phyloP scores from a whole-genome alignment of 2,797 vertebrate genomes.

The Rhodeus uyekii region DNA sequence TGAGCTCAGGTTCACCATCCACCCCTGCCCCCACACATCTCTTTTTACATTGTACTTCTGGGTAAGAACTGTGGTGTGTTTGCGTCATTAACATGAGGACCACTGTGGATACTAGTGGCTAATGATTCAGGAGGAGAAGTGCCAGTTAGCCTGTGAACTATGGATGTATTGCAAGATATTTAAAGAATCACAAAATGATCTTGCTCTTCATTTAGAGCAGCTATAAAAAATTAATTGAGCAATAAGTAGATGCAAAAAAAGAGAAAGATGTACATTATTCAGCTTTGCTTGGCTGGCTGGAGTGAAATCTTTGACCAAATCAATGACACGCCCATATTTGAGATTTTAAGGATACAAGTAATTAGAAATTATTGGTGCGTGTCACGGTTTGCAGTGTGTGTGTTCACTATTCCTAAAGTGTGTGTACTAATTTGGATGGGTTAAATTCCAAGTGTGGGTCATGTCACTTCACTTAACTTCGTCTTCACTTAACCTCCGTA shows the following conservation, averaged over 20 bases:
- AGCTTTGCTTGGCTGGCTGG: too few relatives aligned
- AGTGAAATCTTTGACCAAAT: neutral
- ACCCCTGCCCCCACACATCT: neutral
- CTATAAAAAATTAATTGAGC: neutral
- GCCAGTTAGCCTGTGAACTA: neutral
- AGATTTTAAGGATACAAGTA: neutral
- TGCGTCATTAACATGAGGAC: neutral
- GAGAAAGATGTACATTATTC: neutral
- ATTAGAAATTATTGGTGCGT: too few relatives aligned
- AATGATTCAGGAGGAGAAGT: neutral
- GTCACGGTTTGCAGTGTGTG: too few relatives aligned
- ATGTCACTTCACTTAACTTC: too few relatives aligned
- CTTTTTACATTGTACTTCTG: neutral
- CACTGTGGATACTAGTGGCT: neutral
- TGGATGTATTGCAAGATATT: neutral
- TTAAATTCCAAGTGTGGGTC: too few relatives aligned
- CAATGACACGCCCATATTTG: neutral
- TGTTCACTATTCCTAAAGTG: too few relatives aligned
- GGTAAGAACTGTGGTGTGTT: neutral
- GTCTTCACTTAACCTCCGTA: too few relatives aligned
- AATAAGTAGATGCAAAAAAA: neutral
- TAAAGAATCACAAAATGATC: neutral
- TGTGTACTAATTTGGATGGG: too few relatives aligned
- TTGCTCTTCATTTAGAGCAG: neutral
- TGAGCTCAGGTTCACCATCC: neutral